These are phyloP conservation scores for Meda fulgida DNA, from an alignment of 2,797 vertebrate species.

Conservation along the genomic window DNA sequence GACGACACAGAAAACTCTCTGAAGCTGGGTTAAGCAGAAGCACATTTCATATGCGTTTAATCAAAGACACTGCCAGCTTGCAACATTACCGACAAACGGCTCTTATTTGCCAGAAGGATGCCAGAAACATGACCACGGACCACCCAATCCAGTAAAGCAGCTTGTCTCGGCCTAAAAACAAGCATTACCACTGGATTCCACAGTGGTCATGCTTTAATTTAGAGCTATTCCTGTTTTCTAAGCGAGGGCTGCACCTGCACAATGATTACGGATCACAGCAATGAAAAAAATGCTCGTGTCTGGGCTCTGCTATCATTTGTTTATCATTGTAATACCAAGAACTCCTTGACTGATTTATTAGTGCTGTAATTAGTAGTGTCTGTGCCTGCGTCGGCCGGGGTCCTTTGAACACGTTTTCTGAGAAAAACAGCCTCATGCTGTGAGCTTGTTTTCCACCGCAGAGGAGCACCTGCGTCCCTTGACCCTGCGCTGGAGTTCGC, in stretches of 20 bases:
- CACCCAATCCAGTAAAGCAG: constrained; percentile 77
- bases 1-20: constrained; percentile 33
- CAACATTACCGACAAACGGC: constrained; percentile 71
- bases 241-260: constrained; percentile 77
- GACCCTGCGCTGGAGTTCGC: constrained; percentile 29
- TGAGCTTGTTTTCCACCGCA: constrained; percentile 65
- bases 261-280: constrained; percentile 70
- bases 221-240: constrained; percentile 64
- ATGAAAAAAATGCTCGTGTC: constrained; percentile 71
- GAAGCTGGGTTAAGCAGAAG: constrained; percentile 41
- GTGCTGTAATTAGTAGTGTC: constrained; percentile 64
- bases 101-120: constrained; percentile 72
- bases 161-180: constrained; percentile 71
- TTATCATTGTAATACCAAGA: constrained; percentile 74
- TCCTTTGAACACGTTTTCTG: constrained; percentile 62
- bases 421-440: constrained; percentile 53
- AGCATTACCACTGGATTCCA: constrained; percentile 71
- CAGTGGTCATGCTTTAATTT: constrained; percentile 73
- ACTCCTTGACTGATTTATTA: constrained; percentile 75
- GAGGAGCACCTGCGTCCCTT: constrained; percentile 79
- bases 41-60: constrained; percentile 75
- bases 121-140: constrained; percentile 77
- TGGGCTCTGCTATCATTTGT: constrained; percentile 78
- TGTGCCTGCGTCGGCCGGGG: constrained; percentile 59
- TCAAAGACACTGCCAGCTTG: constrained; percentile 73